Percentiles rank a stretch among this genome's conserved stretches.
phyloP scores from a whole-genome alignment of 2,113 vertebrate genomes.

The Chaetodon auriga region DNA sequence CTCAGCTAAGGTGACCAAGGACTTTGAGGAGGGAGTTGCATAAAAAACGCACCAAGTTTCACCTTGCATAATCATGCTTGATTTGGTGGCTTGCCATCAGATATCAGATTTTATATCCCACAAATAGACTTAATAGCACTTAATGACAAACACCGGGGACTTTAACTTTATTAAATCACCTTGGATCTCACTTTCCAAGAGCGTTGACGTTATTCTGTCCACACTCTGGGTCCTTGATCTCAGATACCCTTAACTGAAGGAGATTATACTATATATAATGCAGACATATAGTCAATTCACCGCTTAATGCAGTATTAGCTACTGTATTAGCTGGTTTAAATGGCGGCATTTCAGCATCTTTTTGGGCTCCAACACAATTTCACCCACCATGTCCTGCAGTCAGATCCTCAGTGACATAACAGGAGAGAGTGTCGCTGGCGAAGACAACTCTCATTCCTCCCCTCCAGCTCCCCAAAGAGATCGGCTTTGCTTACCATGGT shows the following conservation, averaged over 20 bases:
- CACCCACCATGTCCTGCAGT: conserved; percentile 20
- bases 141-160: background rate
- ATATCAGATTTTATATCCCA: conserved; percentile 13
- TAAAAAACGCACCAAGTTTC: conserved; percentile 44
- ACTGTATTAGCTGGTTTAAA: background rate
- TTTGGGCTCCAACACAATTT: conserved; percentile 26
- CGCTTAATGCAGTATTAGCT: conserved; percentile 34
- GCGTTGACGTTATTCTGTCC: background rate
- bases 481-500: background rate
- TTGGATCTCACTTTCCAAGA: background rate
- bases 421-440: conserved; percentile 12
- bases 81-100: background rate
- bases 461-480: conserved; percentile 48
- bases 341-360: background rate
- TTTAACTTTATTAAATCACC: conserved; percentile 1
- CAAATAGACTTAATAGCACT: conserved; percentile 3
- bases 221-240: background rate
- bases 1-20: conserved; percentile 50
- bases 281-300: conserved; percentile 26
- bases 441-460: conserved; percentile 37
- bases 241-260: background rate
- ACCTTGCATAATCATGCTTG: conserved; percentile 26
- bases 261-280: background rate
- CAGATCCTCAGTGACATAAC: conserved; percentile 51
- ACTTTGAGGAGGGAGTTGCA: conserved; percentile 29